A percentile compares a stretch with the other conserved stretches of the same genome.
Conservation (phyloP, 2,113 vertebrate genomes). For the Verasper variegatus region DNA sequence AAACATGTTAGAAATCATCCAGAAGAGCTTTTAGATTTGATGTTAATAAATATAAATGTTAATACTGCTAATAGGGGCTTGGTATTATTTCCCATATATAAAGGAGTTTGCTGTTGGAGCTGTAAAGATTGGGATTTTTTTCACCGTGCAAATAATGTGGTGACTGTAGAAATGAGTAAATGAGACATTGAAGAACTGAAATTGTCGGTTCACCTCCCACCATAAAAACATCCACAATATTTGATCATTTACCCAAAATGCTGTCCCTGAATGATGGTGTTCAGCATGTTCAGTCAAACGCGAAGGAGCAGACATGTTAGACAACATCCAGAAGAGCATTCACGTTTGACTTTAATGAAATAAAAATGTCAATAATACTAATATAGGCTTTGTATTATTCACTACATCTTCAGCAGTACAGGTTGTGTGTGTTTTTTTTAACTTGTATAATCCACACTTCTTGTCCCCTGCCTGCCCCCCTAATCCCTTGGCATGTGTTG, state of each 20-base stretch:
- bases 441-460: conserved; percentile 80
- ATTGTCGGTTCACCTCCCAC: conserved; percentile 21
- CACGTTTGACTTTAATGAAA: background rate
- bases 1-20: background rate
- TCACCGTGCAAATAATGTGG: background rate
- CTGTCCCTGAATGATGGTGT: conserved; percentile 21
- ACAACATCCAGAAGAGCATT: background rate
- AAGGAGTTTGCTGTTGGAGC: conserved; percentile 12
- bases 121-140: background rate
- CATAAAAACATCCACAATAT: conserved; percentile 37
- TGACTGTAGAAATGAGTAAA: background rate
- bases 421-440: conserved; percentile 36
- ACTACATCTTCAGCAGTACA: conserved; percentile 29
- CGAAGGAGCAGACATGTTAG: background rate
- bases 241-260: conserved; percentile 3
- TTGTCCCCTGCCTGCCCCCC: conserved; percentile 87
- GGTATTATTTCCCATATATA: background rate
- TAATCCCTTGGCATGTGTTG: conserved; percentile 88
- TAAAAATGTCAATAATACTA: background rate
- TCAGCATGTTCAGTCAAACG: conserved; percentile 21
- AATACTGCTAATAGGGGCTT: no score
- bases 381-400: no score
- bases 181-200: conserved; percentile 17
- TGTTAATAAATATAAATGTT: background rate
- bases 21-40: background rate